These are phyloP conservation scores for Heptranchias perlo DNA, from an alignment of 2,113 vertebrate species.

Conservation along the genomic window DNA sequence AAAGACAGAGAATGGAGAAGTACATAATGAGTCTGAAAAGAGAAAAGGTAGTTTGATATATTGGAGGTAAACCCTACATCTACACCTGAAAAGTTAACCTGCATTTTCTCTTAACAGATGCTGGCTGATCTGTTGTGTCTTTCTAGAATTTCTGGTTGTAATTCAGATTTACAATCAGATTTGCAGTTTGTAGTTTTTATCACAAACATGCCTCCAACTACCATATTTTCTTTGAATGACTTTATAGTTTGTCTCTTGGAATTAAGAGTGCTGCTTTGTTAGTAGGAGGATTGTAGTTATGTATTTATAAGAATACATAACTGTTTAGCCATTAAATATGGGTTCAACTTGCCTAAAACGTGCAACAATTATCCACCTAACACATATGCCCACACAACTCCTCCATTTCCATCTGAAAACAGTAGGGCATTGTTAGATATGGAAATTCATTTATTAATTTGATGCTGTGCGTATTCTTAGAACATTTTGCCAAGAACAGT, in stretches of 20 bases:
- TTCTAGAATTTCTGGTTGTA: neutral
- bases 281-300: neutral
- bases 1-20: neutral
- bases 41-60: neutral
- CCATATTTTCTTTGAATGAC: neutral
- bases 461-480: neutral
- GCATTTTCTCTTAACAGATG: neutral
- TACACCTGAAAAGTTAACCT: neutral
- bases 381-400: neutral
- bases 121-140: neutral
- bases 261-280: neutral
- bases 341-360: neutral
- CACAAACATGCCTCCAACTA: neutral
- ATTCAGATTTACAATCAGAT: neutral
- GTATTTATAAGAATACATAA: neutral
- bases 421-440: neutral
- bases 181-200: neutral
- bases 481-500: neutral
- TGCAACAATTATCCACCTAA: neutral
- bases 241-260: neutral
- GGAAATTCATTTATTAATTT: neutral
- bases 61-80: neutral
- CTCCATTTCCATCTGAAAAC: neutral
- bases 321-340: neutral
- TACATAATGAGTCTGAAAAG: neutral